Base-by-base conservation (phyloP, 1,140 invertebrate species). In the Papilio polyxenes region DNA sequence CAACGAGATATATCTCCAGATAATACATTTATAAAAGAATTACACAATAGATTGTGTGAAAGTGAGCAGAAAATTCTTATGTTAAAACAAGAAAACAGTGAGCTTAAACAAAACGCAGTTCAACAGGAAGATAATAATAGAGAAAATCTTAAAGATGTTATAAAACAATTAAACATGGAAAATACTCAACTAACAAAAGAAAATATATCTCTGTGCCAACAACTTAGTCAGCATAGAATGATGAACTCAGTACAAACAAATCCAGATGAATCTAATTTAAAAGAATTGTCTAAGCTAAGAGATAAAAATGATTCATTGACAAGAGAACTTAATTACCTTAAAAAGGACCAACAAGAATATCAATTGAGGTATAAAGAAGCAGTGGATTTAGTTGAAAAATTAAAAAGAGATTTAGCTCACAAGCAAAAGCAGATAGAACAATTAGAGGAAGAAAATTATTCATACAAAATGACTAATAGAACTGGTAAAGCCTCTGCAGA, bases 71-170 rank as follows among this genome's bases (percentile, higher is more conserved):
- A 91, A 82, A 90, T 94, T 49, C 87, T 93, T 65, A 92, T 91
- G 89, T 84, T 95, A 56, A 92, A 91, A 85, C 94, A 94, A 91
- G 92, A 95, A 87, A 94, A 93, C 91, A 92, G 93, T 85, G 89
- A 93, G 79, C 83, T 93, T 13, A 91, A 87, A 85, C 82, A 17
- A 69, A 90, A 89, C 83, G 81, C 85, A 79, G 62, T 74, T 75
- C 82, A 81, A 59, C 62, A 86, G 82, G 83, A 89, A 81, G 88
- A 92, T 65, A 86, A 83, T 82, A 88, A 83, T 81, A 93, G 89
- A 83, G 84, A 90, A 78, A 92, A 89, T 83, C 93, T 89, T 82
- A 90, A 93, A 85, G 92, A 93, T 86, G 86, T 93, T 48, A 92
- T 94, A 75, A 92, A 83, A 85, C 92, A 94, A 75, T 83, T 94